phyloP scores from a whole-genome alignment of 2,888 invertebrate genomes.

The Baronia brevicornis region DNA sequence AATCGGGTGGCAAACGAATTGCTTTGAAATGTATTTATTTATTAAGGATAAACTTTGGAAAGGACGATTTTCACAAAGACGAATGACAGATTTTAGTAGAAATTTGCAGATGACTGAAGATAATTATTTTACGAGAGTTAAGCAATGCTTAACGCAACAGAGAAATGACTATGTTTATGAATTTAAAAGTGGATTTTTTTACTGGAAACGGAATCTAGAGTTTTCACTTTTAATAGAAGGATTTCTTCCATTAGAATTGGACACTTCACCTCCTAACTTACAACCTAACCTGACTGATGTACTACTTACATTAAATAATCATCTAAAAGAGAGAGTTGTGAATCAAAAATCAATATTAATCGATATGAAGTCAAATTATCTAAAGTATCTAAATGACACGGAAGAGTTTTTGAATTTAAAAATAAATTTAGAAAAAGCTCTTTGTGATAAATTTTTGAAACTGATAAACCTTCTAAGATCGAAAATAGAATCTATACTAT shows the following conservation, averaged over 20 bases:
- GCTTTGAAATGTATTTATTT: slow-evolving; percentile 48
- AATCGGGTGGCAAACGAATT: slow-evolving; percentile 45
- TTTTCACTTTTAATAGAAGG: slow-evolving; percentile 42
- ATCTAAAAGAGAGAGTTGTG: slow-evolving; percentile 34
- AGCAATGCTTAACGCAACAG: slow-evolving; percentile 36
- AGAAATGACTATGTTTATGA: slow-evolving; percentile 43
- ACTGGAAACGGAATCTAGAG: slow-evolving; percentile 45
- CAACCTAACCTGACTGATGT: slow-evolving; percentile 45
- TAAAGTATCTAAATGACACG: slow-evolving; percentile 47
- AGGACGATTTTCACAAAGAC: slow-evolving; percentile 46
- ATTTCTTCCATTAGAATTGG: slow-evolving; percentile 46
- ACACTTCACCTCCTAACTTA: slow-evolving; percentile 24
- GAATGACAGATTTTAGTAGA: slow-evolving; percentile 44
- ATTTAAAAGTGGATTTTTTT: slow-evolving; percentile 52
- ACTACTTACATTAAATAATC: slow-evolving; percentile 39
- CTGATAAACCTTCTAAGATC: slow-evolving; percentile 34
- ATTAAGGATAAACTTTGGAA: slow-evolving; percentile 40
- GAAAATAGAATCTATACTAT: slow-evolving; percentile 26
- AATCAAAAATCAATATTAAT: slow-evolving; percentile 29
- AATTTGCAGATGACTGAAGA: slow-evolving; percentile 39
- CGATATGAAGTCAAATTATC: slow-evolving; percentile 37
- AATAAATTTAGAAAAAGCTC: slow-evolving; percentile 51
- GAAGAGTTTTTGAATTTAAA: slow-evolving; percentile 53
- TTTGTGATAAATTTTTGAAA: slow-evolving; percentile 46
- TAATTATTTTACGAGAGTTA: slow-evolving; percentile 35